Evolutionary conservation across 2,113 vertebrate species (phyloP).

Genomic region (Meles meles): DNA sequence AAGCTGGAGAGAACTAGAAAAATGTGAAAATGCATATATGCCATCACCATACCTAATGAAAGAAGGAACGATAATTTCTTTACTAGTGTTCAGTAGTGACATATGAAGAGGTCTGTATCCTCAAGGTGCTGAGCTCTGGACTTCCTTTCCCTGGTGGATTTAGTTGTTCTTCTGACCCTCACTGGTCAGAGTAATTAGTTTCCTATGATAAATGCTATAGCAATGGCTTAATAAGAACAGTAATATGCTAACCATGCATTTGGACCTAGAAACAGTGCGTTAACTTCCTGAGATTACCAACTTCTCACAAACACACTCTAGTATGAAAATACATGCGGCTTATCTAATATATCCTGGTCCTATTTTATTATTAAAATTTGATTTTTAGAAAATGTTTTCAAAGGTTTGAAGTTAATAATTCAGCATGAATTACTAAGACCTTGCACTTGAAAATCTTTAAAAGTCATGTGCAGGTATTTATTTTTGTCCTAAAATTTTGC

Average conservation of each 20-base stretch:
- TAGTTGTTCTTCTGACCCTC: not conserved
- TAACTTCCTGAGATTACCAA: not conserved
- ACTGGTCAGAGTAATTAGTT: not conserved
- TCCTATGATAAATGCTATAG: not conserved
- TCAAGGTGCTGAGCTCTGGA: not conserved
- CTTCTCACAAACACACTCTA: not conserved
- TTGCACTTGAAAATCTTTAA: not conserved
- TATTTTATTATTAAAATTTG: not conserved
- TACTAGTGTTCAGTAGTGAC: not conserved
- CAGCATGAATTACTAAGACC: not conserved
- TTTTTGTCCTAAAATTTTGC: not conserved
- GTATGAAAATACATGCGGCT: not conserved
- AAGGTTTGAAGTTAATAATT: not conserved
- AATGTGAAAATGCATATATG: not conserved
- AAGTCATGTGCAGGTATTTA: not conserved
- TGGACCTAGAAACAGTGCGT: not conserved
- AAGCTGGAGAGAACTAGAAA: not conserved
- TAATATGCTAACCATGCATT: not conserved
- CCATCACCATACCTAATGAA: not conserved
- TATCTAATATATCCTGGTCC: not conserved
- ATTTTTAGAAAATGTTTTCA: slow-evolving; percentile 13
- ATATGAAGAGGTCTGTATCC: not conserved
- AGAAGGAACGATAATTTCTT: not conserved
- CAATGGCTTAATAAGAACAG: not conserved
- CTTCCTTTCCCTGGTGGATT: not conserved